Evolutionary conservation across 2,797 vertebrate species (phyloP).

Genomic region (Spheniscus humboldti): DNA sequence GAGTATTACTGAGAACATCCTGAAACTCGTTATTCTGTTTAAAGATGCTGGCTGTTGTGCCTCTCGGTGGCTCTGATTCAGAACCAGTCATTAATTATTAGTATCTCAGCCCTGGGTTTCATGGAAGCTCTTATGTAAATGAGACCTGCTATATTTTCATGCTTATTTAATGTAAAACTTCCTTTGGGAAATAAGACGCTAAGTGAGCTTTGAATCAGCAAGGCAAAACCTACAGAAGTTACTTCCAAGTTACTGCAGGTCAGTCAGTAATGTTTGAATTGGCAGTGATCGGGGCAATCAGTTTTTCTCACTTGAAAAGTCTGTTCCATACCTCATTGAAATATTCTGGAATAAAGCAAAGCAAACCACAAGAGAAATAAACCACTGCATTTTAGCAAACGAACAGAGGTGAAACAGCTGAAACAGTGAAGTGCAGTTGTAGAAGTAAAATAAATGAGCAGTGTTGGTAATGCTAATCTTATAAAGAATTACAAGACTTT

Average conservation of each 20-base stretch:
- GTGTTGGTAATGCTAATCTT: background rate
- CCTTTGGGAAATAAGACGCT: background rate
- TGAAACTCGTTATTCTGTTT: background rate
- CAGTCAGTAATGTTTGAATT: rapidly evolving
- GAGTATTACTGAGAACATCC: background rate
- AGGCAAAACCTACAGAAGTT: background rate
- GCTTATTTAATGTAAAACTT: background rate
- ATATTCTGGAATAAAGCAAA: background rate
- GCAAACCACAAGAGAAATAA: background rate
- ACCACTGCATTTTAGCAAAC: rapidly evolving
- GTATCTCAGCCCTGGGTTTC: background rate
- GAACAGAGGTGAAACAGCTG: background rate
- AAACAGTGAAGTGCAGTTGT: rapidly evolving
- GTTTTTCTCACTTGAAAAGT: background rate
- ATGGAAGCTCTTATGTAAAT: background rate
- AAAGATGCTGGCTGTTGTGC: background rate
- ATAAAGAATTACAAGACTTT: background rate
- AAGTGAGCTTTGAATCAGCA: background rate
- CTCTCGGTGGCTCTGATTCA: background rate
- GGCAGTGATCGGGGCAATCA: rapidly evolving
- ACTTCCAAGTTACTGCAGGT: background rate
- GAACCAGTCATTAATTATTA: background rate
- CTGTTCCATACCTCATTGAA: background rate
- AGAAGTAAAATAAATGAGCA: background rate
- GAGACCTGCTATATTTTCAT: background rate